Percentiles rank a stretch among this genome's conserved stretches.
Conservation (phyloP, 2,888 invertebrate species). For the Drosophila peninsularis region DNA sequence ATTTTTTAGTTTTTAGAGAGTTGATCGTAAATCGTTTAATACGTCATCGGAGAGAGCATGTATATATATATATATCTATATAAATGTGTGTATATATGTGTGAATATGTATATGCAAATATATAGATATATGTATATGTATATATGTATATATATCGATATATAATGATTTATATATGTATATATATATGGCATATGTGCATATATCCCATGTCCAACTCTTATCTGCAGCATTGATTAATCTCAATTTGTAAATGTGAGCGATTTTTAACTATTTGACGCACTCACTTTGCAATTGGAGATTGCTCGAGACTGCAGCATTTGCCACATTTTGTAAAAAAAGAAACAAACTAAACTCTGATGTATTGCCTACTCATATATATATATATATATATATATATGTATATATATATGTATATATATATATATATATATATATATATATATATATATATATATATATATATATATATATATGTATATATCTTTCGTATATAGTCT, state of each 20-base stretch:
- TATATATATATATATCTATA: background rate
- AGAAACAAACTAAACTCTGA: slow-evolving; percentile 7
- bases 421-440: slow-evolving; percentile 18
- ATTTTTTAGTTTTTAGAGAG: background rate
- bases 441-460: slow-evolving; percentile 8
- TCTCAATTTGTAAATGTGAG: slow-evolving; percentile 99
- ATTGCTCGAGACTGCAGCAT: slow-evolving; percentile 83
- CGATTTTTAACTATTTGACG: slow-evolving; percentile 83
- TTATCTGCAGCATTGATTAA: slow-evolving; percentile 89
- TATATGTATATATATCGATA: background rate
- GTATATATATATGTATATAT: slow-evolving; percentile 31
- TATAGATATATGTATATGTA: background rate
- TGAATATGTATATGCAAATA: background rate
- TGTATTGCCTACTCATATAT: background rate
- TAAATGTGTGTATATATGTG: background rate
- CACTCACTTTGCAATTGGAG: slow-evolving; percentile 85
- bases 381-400: slow-evolving; percentile 14
- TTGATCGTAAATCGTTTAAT: slow-evolving; percentile 36
- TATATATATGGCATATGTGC: background rate
- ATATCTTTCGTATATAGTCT: slow-evolving; percentile 22
- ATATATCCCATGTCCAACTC: slow-evolving; percentile 33
- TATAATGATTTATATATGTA: background rate
- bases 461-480: slow-evolving; percentile 29
- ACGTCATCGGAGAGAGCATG: slow-evolving; percentile 20
- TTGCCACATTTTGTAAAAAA: slow-evolving; percentile 65